Base-by-base conservation (phyloP, 2,888 invertebrate genomes). In the Chloroclysta siterata region DNA sequence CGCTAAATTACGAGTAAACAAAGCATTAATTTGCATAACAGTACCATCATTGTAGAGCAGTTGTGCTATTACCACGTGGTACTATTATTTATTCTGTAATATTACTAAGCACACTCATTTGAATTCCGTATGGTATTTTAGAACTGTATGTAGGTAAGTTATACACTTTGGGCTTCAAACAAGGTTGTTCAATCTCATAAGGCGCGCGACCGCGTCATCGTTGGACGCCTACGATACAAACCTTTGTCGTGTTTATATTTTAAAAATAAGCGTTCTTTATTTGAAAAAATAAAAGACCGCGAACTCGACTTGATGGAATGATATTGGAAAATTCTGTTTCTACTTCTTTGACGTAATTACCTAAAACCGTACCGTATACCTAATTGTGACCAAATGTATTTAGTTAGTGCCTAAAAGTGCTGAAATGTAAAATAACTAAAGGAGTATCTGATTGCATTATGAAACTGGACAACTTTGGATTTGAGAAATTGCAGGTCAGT, bases 391-490 rank as follows among this genome's bases (percentile, higher is more conserved):
- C n/a, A 42, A 42, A 33, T 33, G 7, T 33, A 29, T 6, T 29
- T 29, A n/a, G n/a, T 33, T 33, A 33, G 33, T 39, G 36, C 1
- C 36, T 8, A 39, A 39, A 39, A 39, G 14, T 42, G 14, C 5
- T 14, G n/a, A 42, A 42, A 14, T 42, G 14, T 42, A 15, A 15
- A 3, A 8, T 8, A 14, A 44, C 14, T 6, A 15, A 15, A 44
- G 6, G 4, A 46, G 3, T 8, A 46, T 17, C 4, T 54, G 17
- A 8, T 47, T 46, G 14, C 11, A 44, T 50, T 29, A 93, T 93
- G 93, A 93, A 92, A 85, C 79, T 93, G 85, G 92, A 93, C 84
- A 93, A 92, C 76, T 87, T 87, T 80, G 89, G 90, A 81, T 90
- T 90, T 79, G 90, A 92, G 77, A 90, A 90, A 75, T 79, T 92